Base-by-base conservation (phyloP, 2,888 invertebrate genomes). In the Scaptomyza parva region DNA sequence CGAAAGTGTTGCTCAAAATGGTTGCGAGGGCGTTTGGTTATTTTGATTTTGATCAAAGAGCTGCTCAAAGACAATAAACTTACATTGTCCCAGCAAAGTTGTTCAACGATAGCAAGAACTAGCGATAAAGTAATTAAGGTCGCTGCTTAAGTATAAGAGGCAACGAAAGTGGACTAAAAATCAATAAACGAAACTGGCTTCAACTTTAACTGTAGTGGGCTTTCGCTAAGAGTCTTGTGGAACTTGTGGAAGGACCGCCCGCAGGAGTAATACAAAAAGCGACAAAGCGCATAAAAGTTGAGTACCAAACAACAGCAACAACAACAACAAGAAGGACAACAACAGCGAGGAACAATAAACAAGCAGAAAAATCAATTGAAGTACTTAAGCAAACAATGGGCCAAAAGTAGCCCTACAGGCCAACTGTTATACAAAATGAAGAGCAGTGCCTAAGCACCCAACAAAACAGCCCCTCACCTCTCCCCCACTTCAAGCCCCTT, bases 311-410 rank as follows among this genome's bases (percentile, higher is more conserved):
- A 50, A 17, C 52, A 28, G 30, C 30, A 57, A 47, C 52, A 44
- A n/a, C 51, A 22, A 35, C 30, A 48, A 64, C 35, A 76, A 70
- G 52, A 71, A 64, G n/a, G n/a, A n/a, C 51, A 22, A 35, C 30
- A 48, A 64, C 35, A 76, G 66, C 54, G 67, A 64, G 30, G 67
- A 77, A 85, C 78, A 81, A 83, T 85, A 78, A 87, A 82, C 67
- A 80, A 77, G 68, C 69, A 61, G 63, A 73, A 82, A 82, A 82
- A 82, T 82, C 82, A 82, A 83, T 83, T 86, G 82, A 83, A 83
- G 86, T 83, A 86, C 86, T 82, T 88, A 80, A 57, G 70, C 84
- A 83, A 82, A 82, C 88, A 82, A 82, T 85, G 83, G 47, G 41
- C 73, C 39, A 20, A 33, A 53, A 50, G 61, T 26, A 76, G 47